Evolutionary conservation across 1,140 invertebrate species (phyloP), one percentile per base, ranked within the genome.

Genomic region (Zophobas atratus): DNA sequence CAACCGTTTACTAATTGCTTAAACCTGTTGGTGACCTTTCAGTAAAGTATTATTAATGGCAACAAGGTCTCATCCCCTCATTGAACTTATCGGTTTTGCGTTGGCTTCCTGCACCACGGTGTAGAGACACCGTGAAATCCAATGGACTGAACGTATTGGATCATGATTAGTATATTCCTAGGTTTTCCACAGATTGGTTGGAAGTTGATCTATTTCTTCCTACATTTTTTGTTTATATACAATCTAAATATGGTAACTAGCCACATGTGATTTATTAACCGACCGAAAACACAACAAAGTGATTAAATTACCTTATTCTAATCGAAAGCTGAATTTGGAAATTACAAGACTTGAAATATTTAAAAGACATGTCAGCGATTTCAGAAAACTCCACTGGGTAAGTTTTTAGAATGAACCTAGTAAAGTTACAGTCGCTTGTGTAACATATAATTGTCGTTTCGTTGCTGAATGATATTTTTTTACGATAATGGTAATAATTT

Each of bases 51-150:
- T 67, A 56, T 77, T 56, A 73, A 73, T 73, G 51, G 49, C 20
- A 43, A 73, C 49, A 73, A 73, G 36, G 71, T 56, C 36, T 73
- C 71, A 73, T 73, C 71, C 60, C 56, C 60, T 67, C 60, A 43
- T 48, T 67, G 39, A 67, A 67, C 39, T 67, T 67, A 67, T 67
- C 39, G 60, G 60, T 67, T 67, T 36, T 63, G 57, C 33, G 36
- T 63, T 63, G 57, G 57, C 57, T 63, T 67, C 60, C 60, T 41
- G 1, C 43, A 67, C 33, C 20, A 20, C 20, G 20, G 20, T 20
- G 20, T 20, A 33, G 32, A 57, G 55, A 35, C 33, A 67, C 6
- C 39, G 60, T 67, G 60, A 67, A 67, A 43, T 43, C 20, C 39
- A 67, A 6, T 67, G 60, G 60, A 43, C 39, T 67, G 39, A 43